Base-by-base conservation (phyloP, 1,140 invertebrate species). In the Lineus longissimus region DNA sequence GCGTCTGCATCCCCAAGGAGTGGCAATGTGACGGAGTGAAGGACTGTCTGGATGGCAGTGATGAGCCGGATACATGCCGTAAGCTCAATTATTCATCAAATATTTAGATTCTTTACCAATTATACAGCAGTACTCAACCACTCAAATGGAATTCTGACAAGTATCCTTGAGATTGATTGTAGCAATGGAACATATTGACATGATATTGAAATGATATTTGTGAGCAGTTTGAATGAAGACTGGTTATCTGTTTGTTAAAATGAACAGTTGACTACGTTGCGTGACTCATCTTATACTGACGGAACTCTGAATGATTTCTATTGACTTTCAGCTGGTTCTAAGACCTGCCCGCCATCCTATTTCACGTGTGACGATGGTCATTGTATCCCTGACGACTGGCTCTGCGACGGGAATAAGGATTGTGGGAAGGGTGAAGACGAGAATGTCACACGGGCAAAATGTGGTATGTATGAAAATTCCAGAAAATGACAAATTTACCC, bases 1-100 rank as follows among this genome's bases (percentile, higher is more conserved):
- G 6, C 15, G 33, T 36, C 33, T 98, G 95, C 78, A 97, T 98
- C 63, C 92, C 93, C 0, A 88, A 87, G 63, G 91, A 92, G 75
- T 95, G 92, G 91, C 64, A 71, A 2, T 84, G 83, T 76, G 82
- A 84, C 65, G 73, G 74, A 0, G 70, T 74, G 17, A 57, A 61
- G 0, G 76, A 84, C 59, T 84, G 83, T 70, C 61, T 61, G 1
- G 82, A 88, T 74, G 82, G 82, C n/a, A 84, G 82, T 2, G 87
- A 88, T 75, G 87, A 88, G 81, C 94, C 73, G 17, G 23, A 22
- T 13, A 60, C 72, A 17, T 81, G 76, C 70, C 69, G 76, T 76
- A 67, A 67, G 68, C 68, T 27, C 29, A 89, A 61, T 15, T n/a
- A n/a, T n/a, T n/a, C n/a, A n/a, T n/a, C n/a, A n/a, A n/a, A n/a